Base-by-base conservation (phyloP, 2,888 invertebrate genomes). In the Helobdella robusta region DNA sequence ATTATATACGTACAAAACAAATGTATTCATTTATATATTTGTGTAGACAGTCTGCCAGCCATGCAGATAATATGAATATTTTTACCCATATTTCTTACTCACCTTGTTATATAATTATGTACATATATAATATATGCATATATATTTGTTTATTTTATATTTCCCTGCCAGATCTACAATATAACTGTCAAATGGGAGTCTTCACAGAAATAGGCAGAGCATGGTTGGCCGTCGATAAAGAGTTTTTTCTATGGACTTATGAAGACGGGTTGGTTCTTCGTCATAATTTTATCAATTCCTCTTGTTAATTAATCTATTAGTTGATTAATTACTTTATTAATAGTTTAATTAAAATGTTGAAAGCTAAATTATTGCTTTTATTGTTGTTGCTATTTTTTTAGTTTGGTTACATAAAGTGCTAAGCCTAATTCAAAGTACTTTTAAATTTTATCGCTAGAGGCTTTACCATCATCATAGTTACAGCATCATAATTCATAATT, bases 221-320 rank as follows among this genome's bases (percentile, higher is more conserved):
- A 0, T 98, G 95, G 95, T 82, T 98, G 65, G 91, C 93, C 4
- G 91, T 98, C 72, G 98, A 98, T 78, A 93, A 91, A 74, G 93
- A 95, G 81, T 89, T 98, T 73, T 98, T 93, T 82, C 86, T 95
- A 44, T 98, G 98, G 98, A 89, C 92, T 32, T 97, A 92, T 81
- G 92, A 94, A 80, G 88, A 91, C 80, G 89, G 86, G 78, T 79
- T 70, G 70, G 74, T 5, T 11, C 25, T 46, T n/a, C 11, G 20
- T 8, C 8, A 23, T 25, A 44, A 15, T 20, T 40, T 40, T 40
- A 40, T 15, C 11, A 40, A 15, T 40, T 40, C 11, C 11, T 40
- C n/a, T 25, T 52, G 20, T 52, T 20, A 32, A 30, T 56, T 56
- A 56, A 56, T 56, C 6, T 30, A 11, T 56, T 56, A 20, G 11